Evolutionary conservation across 2,797 vertebrate genomes (phyloP), one percentile per base, ranked within the genome.

Genomic region (Tenualosa ilisha): DNA sequence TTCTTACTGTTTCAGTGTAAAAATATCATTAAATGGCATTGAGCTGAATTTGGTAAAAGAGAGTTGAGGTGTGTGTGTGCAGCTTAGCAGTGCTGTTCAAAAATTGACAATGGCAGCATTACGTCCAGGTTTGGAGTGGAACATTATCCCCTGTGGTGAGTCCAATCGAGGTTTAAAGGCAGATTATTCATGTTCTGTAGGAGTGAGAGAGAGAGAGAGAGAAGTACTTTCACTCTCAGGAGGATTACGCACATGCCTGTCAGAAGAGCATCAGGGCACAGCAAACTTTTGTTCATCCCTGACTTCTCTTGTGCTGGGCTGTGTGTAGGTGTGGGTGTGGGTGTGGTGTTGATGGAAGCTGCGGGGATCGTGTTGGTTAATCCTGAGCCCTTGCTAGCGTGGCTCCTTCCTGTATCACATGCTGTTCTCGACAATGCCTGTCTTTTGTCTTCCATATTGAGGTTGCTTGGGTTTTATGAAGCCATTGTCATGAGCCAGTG

Each of bases 321-420:
- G n/a, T n/a, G 68, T 37, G 68, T 15, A 31, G 68, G 68, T 72
- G 72, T 79, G 72, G 68, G 68, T 72, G 72, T 79, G 72, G 56
- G 15, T 75, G 24, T 7, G 7, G 72, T 43, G 72, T 9, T 79
- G 5, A 20, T 40, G 72, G 9, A 46, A 79, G 40, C 40, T 22
- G 20, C 8, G 17, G 40, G 72, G 72, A 22, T 40, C 1, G 17
- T 79, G 72, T 46, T 22, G 72, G 40, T 7, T 79, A 43, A 79
- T 17, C 3, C 72, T 46, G 37, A 46, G 72, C 72, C 72, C 43
- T 46, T 46, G 72, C 43, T 46, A 17, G 17, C 22, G 37, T 79
- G 40, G 6, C 72, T 20, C 7, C 40, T 17, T 79, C 13, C 6
- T 79, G 40, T 79, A 43, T 46, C 7, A 20, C 40, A 79, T 79